Evolutionary conservation across 1,140 invertebrate genomes (phyloP).

Genomic region (Polyergus mexicanus): DNA sequence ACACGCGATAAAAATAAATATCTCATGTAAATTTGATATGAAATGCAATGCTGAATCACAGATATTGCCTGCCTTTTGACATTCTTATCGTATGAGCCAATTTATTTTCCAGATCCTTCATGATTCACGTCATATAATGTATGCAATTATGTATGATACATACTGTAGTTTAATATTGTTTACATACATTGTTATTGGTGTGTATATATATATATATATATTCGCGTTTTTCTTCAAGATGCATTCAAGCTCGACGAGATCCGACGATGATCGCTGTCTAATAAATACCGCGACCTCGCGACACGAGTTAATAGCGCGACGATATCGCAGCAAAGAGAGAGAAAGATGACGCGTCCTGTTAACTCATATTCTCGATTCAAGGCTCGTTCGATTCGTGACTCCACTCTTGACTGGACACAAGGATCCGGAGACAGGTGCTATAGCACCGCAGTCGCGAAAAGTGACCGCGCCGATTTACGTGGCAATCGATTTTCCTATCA

Average conservation of each 20-base stretch:
- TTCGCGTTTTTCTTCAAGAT: not conserved
- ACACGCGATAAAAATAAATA: not conserved
- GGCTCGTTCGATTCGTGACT: slow-evolving; percentile 29
- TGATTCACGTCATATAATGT: not conserved
- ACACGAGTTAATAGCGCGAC: slow-evolving; percentile 3
- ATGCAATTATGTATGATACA: not conserved
- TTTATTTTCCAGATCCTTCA: not conserved
- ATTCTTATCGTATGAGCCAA: not conserved
- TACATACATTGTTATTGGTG: not conserved
- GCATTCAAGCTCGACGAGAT: not conserved
- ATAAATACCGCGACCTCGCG: slow-evolving; percentile 27
- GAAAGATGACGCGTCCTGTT: not conserved
- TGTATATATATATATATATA: too few species aligned
- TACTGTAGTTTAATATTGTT: not conserved
- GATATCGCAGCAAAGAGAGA: not conserved
- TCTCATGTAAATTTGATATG: not conserved
- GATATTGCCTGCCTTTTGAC: not conserved
- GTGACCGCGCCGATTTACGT: slow-evolving; percentile 53
- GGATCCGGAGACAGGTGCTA: slow-evolving; percentile 41
- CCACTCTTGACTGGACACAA: slow-evolving; percentile 32
- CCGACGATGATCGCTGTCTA: not conserved
- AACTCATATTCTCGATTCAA: not conserved
- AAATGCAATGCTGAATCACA: not conserved
- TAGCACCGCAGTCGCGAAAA: slow-evolving; percentile 52
- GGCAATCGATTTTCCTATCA: slow-evolving; percentile 72